Conservation (phyloP, 2,797 vertebrate genomes). For the Ispidina lecontei region DNA sequence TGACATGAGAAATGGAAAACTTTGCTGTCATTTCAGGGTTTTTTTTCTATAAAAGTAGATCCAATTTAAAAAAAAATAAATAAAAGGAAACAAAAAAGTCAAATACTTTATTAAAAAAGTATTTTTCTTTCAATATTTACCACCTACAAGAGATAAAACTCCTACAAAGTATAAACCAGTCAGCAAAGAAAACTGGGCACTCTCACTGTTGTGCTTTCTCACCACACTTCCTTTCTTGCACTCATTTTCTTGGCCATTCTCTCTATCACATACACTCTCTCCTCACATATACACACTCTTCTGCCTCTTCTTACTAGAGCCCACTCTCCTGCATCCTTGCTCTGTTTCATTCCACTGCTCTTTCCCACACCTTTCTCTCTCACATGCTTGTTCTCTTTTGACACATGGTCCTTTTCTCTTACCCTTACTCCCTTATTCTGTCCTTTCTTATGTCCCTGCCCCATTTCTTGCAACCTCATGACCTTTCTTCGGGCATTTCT, state of each 20-base stretch:
- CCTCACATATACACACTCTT: rapidly evolving
- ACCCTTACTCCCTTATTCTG: neutral
- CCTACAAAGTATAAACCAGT: neutral
- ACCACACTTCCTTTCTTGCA: neutral
- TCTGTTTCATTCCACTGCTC: neutral
- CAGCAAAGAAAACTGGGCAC: neutral
- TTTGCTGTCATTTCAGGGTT: neutral
- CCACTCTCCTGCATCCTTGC: rapidly evolving
- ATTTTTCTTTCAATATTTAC: neutral
- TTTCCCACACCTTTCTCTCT: neutral
- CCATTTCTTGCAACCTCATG: neutral
- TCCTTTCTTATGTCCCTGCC: neutral
- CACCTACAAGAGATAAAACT: neutral
- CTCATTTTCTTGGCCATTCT: neutral
- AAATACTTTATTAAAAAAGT: neutral
- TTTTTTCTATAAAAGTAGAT: neutral
- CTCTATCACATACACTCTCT: neutral
- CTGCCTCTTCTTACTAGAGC: neutral
- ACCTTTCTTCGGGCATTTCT: neutral
- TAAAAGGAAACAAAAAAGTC: neutral
- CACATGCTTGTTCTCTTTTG: neutral
- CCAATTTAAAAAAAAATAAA: neutral
- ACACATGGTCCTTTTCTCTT: neutral
- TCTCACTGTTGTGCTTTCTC: neutral
- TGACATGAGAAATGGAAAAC: neutral